Evolutionary conservation across 2,113 vertebrate genomes (phyloP).

Genomic region (Tragelaphus imberbis): DNA sequence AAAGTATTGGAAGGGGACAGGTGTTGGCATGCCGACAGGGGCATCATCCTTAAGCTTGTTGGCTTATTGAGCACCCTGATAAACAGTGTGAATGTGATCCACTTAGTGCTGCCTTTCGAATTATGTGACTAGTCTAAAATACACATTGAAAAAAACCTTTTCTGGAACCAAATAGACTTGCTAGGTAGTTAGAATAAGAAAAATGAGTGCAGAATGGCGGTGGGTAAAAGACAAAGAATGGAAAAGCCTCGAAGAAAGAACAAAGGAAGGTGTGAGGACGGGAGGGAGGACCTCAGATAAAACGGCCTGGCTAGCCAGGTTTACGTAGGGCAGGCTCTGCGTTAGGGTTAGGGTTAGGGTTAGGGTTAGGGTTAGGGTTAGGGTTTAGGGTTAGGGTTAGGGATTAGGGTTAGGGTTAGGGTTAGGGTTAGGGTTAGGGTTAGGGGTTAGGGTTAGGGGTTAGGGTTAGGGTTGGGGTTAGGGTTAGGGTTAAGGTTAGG

Average conservation of each 20-base stretch:
- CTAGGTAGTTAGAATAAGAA: neutral
- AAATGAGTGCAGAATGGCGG: neutral
- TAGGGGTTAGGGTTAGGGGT: too few species aligned
- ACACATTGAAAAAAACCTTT: neutral
- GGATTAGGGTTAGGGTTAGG: too few species aligned
- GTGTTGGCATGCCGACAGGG: neutral
- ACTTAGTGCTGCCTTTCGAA: neutral
- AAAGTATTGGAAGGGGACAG: neutral
- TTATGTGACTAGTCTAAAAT: neutral
- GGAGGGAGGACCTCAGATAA: neutral
- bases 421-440: too few species aligned
- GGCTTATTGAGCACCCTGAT: neutral
- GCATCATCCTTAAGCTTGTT: neutral
- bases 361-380: too few species aligned
- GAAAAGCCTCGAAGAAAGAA: accelerated
- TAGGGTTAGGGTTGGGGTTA: too few species aligned
- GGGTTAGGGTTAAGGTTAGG: too few species aligned
- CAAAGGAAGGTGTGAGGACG: neutral
- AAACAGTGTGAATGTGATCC: neutral
- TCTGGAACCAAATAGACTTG: neutral
- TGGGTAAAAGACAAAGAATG: neutral
- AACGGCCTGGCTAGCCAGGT: too few species aligned
- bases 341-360: too few species aligned
- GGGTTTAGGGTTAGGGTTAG: too few species aligned
- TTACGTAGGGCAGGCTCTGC: too few species aligned